These are phyloP conservation scores for Catostylus mosaicus DNA, from an alignment of 30 jellyfish, hydroid and myxozoan species.

Conservation along the genomic window DNA sequence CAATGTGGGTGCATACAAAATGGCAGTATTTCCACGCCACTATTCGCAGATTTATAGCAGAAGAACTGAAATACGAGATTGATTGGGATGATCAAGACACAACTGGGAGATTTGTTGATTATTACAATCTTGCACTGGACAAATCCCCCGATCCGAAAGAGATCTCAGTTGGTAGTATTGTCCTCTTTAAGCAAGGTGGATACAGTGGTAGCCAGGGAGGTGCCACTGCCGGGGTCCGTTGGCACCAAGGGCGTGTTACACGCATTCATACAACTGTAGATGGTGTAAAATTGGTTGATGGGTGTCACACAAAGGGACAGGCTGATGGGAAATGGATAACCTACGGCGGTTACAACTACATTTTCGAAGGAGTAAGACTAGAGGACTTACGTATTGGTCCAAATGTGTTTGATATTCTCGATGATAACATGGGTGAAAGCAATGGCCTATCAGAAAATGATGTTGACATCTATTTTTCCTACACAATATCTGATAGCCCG, in stretches of 20 bases:
- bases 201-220: constrained; percentile 54
- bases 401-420: constrained; percentile 75
- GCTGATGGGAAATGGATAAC: constrained; percentile 80
- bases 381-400: constrained; percentile 81
- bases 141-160: constrained; percentile 69
- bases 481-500: constrained; percentile 45
- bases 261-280: constrained; percentile 10
- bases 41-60: constrained; percentile 52
- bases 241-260: constrained; percentile 83
- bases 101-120: constrained; percentile 83
- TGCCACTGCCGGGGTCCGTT: constrained; percentile 67
- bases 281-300: constrained; percentile 63
- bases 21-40: constrained; percentile 93
- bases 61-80: constrained; percentile 69
- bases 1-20: constrained; percentile 83
- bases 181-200: constrained; percentile 74
- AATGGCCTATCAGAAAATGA: constrained; percentile 13
- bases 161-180: constrained; percentile 75
- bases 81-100: constrained; percentile 96
- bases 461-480: constrained; percentile 63
- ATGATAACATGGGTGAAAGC: constrained; percentile 6
- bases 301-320: constrained; percentile 75
- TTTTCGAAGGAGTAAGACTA: constrained; percentile 33
- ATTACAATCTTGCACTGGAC: constrained; percentile 78
- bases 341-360: constrained; percentile 38